phyloP scores from a whole-genome alignment of 2,797 vertebrate genomes.

The Setipinna tenuifilis region DNA sequence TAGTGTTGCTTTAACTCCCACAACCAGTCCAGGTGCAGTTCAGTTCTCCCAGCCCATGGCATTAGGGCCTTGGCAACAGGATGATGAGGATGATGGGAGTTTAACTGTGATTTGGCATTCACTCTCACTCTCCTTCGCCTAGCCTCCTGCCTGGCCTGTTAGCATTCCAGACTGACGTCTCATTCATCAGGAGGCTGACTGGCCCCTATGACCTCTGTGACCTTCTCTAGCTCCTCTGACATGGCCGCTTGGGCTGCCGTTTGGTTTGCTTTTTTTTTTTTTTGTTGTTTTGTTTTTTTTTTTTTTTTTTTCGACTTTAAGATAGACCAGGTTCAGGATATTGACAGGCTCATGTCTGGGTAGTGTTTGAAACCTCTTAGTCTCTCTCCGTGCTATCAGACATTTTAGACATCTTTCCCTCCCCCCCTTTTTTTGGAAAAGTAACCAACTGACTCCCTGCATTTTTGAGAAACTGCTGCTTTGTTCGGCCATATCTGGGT shows the following conservation, averaged over 20 bases:
- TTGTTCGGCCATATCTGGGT: neutral
- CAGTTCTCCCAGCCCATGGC: neutral
- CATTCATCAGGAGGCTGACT: neutral
- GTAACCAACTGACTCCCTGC: neutral
- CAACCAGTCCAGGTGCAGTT: neutral
- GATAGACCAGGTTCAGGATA: neutral
- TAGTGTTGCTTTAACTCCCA: neutral
- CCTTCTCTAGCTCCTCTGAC: conserved; percentile 3
- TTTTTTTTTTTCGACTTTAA: neutral
- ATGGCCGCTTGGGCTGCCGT: neutral
- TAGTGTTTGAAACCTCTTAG: neutral
- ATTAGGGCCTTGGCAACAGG: neutral
- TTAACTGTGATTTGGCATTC: neutral
- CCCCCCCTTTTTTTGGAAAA: neutral
- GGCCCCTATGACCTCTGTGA: neutral
- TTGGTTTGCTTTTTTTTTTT: neutral
- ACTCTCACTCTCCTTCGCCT: neutral
- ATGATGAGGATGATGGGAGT: neutral
- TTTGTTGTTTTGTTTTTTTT: neutral
- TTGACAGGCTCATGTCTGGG: neutral
- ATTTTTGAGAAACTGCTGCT: neutral
- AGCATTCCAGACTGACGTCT: conserved; percentile 17
- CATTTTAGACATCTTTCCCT: neutral
- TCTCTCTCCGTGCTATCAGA: neutral
- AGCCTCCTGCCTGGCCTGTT: neutral